phyloP scores from a whole-genome alignment of 2,888 invertebrate genomes.

The Xiphydria camelus region DNA sequence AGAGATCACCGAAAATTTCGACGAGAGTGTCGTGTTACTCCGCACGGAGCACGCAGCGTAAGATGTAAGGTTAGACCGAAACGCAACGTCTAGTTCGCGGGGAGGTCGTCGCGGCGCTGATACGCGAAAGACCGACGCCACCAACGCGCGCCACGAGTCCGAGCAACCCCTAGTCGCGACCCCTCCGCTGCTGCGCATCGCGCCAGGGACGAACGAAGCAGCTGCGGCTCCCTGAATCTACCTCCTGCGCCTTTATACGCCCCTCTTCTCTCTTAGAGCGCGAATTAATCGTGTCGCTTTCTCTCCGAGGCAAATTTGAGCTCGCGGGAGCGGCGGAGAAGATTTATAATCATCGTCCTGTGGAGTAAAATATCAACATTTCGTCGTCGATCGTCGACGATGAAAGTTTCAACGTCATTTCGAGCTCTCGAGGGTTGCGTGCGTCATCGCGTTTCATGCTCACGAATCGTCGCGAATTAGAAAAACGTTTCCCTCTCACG shows the following conservation, averaged over 20 bases:
- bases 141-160: slow-evolving; percentile 22
- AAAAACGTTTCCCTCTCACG: too few relatives aligned
- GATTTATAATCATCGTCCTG: too few relatives aligned
- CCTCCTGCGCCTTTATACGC: not conserved
- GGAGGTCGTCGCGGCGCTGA: slow-evolving; percentile 46
- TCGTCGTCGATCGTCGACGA: too few relatives aligned
- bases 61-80: slow-evolving; percentile 37
- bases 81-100: slow-evolving; percentile 32
- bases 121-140: slow-evolving; percentile 31
- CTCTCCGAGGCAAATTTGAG: too few relatives aligned
- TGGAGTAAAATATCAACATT: too few relatives aligned
- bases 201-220: slow-evolving; percentile 10
- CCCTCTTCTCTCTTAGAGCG: not conserved
- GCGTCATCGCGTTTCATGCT: too few relatives aligned
- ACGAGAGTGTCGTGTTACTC: slow-evolving; percentile 19
- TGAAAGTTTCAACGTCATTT: too few relatives aligned
- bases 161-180: not conserved
- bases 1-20: not conserved
- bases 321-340: too few relatives aligned
- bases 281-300: too few relatives aligned
- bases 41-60: slow-evolving; percentile 27
- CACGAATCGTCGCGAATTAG: too few relatives aligned
- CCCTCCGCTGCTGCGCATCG: slow-evolving; percentile 1
- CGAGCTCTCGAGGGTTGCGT: too few relatives aligned
- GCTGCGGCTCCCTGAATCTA: slow-evolving; percentile 1